Base-by-base conservation (phyloP, 1,140 invertebrate species). In the Orchestia grillus region DNA sequence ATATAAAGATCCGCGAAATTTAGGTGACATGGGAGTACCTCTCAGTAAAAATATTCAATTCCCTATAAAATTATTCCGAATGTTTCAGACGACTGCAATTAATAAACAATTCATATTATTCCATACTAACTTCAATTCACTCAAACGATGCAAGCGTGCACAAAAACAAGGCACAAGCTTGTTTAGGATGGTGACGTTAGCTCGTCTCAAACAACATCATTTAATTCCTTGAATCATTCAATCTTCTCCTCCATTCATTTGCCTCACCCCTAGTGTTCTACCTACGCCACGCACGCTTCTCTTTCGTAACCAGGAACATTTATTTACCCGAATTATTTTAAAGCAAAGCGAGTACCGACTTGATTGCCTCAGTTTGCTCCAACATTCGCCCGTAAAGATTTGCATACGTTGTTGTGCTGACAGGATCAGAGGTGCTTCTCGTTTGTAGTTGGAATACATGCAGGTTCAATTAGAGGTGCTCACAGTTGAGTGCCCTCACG, bases 401-500 rank as follows among this genome's bases (percentile, higher is more conserved):
- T 77, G 62, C 62, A 77, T 77, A 36, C 62, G 62, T 36, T 77
- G 28, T 77, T 77, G 11, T 77, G 28, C 62, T 23, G 62, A 77
- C 62, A 28, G 62, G 62, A 77, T 77, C 62, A 77, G 28, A 77
- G 62, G 28, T 77, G 62, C 62, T 36, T 53, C n/a, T n/a, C 19
- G 6, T 6, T 53, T 53, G 47, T 53, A 53, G 47, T 53, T 53
- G 47, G 88, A 44, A 19, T 36, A 42, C 88, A 44, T 42, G 88
- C 88, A 90, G 11, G 88, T 90, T 90, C 88, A 90, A 90, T 90
- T 90, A 90, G 88, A 41, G 88, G 15, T 41, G 28, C 88, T 90
- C 88, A 42, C 88, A 44, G 36, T 3, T 36, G 41, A 90, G 88
- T 90, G 88, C 88, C 43, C 88, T 90, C 41, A 44, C 36, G 41